Base-by-base conservation (phyloP, 2,113 vertebrate genomes). In the Trachemys scripta region DNA sequence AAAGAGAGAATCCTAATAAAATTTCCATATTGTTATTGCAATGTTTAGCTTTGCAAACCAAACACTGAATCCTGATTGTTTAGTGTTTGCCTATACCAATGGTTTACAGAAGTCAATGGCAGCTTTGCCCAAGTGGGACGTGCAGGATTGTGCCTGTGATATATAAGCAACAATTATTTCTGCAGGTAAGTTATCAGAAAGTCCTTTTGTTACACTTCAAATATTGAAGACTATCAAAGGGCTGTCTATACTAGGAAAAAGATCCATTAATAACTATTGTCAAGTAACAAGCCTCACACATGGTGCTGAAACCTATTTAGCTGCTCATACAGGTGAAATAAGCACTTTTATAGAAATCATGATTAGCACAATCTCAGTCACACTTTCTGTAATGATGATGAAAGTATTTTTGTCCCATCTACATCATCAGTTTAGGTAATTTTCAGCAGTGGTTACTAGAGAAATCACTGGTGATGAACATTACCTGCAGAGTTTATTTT, bases 341-440 rank as follows among this genome's bases (percentile, higher is more conserved):
- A 57, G 13, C 0, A 1, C 29, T 85, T 29, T 22, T 75, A 1
- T 0, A 20, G 59, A 50, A 88, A 65, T 42, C 0, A n/a, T 3
- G 35, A 3, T 29, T 76, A 0, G 51, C 93, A 29, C 1, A 42
- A 54, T 12, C 84, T 57, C 80, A 69, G 45, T 54, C 76, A 92
- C 84, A 83, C 88, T 51, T 35, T 47, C 56, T 65, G 0, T 19
- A 1, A 0, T 31, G 4, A 5, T 1, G 45, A 82, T 17, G 79
- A 53, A 62, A 84, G 80, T 80, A 49, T 2, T 87, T 80, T 56
- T 25, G 1, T 82, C n/a, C 57, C 59, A 51, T 51, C 11, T 51
- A 25, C 7, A 0, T 25, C 29, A 82, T 80, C 35, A 24, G 42
- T 76, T n/a, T 27, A 72, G 72, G 72, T 31, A 19, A 10, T 79